Evolutionary conservation across 1,140 invertebrate genomes (phyloP).

Genomic region (Teleopsis dalmanni): DNA sequence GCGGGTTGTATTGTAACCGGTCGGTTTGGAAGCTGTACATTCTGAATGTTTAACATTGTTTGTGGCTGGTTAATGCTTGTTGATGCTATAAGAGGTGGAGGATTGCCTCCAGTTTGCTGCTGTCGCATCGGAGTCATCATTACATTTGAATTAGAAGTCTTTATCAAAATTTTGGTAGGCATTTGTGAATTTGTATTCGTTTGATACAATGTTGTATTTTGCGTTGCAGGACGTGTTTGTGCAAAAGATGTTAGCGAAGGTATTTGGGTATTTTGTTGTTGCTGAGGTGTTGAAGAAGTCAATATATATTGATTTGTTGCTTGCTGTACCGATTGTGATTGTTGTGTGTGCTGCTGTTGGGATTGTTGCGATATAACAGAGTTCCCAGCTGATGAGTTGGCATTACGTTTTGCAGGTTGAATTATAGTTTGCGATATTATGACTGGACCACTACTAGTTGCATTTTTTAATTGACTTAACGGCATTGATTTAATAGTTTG

Average conservation of each 20-base stretch:
- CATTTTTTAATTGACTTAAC: constrained; percentile 35
- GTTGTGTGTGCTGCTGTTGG: constrained; percentile 13
- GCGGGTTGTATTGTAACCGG: constrained; percentile 43
- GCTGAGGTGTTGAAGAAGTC: constrained; percentile 19
- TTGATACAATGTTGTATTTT: constrained; percentile 35
- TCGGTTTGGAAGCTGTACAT: constrained; percentile 38
- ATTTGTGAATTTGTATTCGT: constrained; percentile 18
- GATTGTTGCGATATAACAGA: constrained; percentile 16
- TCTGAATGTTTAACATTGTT: constrained; percentile 38
- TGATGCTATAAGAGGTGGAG: constrained; percentile 33
- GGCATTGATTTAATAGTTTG: constrained; percentile 41
- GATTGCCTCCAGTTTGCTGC: constrained; percentile 25
- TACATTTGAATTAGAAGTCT: constrained; percentile 28
- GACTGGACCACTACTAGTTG: constrained; percentile 36
- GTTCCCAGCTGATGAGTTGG: constrained; percentile 20
- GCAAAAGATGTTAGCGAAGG: constrained; percentile 37
- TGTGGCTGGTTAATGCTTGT: constrained; percentile 23
- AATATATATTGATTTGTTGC: constrained; percentile 18
- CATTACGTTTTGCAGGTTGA: constrained; percentile 37
- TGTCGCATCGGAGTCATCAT: constrained; percentile 37
- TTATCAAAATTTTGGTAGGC: constrained; percentile 37
- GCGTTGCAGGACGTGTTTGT: constrained; percentile 26
- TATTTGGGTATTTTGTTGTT: constrained; percentile 37
- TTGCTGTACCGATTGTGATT: constrained; percentile 15
- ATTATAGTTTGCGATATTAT: constrained; percentile 42